These are phyloP conservation scores for Mythimna pallens DNA, from an alignment of 2,888 invertebrate genomes.

Conservation along the genomic window DNA sequence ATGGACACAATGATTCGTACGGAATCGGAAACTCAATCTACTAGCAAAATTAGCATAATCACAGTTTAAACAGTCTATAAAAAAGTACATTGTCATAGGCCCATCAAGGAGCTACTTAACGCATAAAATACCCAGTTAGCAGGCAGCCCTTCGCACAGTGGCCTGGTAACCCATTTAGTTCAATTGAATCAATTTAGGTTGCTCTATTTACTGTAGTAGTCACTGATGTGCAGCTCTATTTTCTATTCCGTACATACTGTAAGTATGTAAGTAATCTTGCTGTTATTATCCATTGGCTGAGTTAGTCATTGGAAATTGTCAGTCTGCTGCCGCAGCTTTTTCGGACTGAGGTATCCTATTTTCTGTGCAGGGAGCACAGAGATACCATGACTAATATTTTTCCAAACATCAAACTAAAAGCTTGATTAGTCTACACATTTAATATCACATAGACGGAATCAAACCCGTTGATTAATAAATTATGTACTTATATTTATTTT, in stretches of 20 bases:
- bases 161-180: slow-evolving; percentile 55
- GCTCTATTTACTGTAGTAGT: slow-evolving; percentile 18
- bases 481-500: too few relatives aligned
- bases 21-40: not conserved
- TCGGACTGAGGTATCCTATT: too few relatives aligned
- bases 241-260: too few relatives aligned
- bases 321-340: not conserved
- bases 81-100: slow-evolving; percentile 8
- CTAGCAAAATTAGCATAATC: not conserved
- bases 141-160: slow-evolving; percentile 56
- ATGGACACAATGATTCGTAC: slow-evolving; percentile 9
- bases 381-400: too few relatives aligned
- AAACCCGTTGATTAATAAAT: too few relatives aligned
- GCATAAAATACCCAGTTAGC: not conserved
- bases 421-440: too few relatives aligned
- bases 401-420: too few relatives aligned
- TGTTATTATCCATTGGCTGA: not conserved
- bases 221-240: not conserved
- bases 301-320: not conserved
- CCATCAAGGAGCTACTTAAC: not conserved
- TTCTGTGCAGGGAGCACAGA: too few relatives aligned
- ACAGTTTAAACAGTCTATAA: not conserved
- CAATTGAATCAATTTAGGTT: slow-evolving; percentile 62
- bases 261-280: too few relatives aligned
- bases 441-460: too few relatives aligned